A percentile compares a stretch with the other conserved stretches of the same genome.
These are phyloP conservation scores for Autographa gamma DNA, from an alignment of 2,888 invertebrate genomes.

Conservation along the genomic window DNA sequence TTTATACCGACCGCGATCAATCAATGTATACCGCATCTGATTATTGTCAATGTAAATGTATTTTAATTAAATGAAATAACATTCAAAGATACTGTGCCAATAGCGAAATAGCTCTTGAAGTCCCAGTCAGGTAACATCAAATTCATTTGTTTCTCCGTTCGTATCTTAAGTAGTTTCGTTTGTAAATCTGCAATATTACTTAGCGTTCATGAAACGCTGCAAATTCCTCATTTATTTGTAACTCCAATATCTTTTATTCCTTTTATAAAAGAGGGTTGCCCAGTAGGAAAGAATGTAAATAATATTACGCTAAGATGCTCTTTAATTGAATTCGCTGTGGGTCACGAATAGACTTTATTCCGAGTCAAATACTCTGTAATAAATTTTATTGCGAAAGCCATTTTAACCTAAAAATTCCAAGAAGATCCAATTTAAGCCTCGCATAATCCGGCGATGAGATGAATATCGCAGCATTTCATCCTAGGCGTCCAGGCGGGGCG, in stretches of 20 bases:
- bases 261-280: constrained; percentile 62
- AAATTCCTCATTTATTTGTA: constrained; percentile 56
- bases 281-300: constrained; percentile 71
- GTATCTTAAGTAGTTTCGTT: constrained; percentile 23
- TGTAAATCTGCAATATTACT: constrained; percentile 44
- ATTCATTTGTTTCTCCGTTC: constrained; percentile 24
- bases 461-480: constrained; percentile 72
- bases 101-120: constrained; percentile 34
- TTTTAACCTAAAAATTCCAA: constrained; percentile 83
- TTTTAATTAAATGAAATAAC: constrained; percentile 69
- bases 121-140: constrained; percentile 8
- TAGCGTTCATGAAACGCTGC: constrained; percentile 48
- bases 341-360: constrained; percentile 79
- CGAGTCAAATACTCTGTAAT: constrained; percentile 80
- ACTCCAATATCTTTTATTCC: constrained; percentile 62
- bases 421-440: constrained; percentile 84
- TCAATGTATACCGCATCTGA: constrained; percentile 63
- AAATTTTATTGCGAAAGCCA: constrained; percentile 83
- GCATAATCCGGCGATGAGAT: constrained; percentile 81
- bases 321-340: constrained; percentile 80
- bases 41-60: constrained; percentile 68
- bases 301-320: constrained; percentile 75
- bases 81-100: constrained; percentile 41
- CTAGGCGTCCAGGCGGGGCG: constrained; percentile 54
- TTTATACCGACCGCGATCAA: constrained; percentile 61